A percentile compares a stretch with the other conserved stretches of the same genome.
Evolutionary conservation across 2,797 vertebrate species (phyloP).

Genomic region (Falco columbarius): DNA sequence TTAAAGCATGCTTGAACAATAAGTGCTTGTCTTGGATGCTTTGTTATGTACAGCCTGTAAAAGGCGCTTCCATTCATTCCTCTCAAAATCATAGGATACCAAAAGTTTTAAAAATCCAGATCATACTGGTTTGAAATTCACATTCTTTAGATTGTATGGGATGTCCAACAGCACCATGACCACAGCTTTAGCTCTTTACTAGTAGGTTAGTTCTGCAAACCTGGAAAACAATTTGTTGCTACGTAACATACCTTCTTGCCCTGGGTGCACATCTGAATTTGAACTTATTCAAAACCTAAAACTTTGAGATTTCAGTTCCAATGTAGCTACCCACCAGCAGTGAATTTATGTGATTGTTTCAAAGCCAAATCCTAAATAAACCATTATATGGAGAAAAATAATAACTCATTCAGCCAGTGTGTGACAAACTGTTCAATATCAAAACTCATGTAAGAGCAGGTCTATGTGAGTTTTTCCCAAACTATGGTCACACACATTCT

Average conservation of each 20-base stretch:
- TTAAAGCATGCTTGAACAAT: not conserved
- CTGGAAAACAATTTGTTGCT: not conserved
- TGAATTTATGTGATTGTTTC: not conserved
- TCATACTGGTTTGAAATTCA: not conserved
- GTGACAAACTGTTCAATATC: not conserved
- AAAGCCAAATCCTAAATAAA: not conserved
- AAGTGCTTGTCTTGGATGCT: not conserved
- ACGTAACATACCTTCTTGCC: not conserved
- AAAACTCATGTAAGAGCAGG: not conserved
- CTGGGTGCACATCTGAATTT: not conserved
- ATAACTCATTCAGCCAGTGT: not conserved
- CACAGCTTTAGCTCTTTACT: not conserved
- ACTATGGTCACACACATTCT: not conserved
- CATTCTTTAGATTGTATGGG: not conserved
- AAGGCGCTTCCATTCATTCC: not conserved
- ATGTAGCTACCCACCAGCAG: not conserved
- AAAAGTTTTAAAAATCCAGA: not conserved
- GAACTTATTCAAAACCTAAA: not conserved
- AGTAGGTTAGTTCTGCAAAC: not conserved
- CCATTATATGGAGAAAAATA: not conserved
- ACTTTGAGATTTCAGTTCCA: not conserved
- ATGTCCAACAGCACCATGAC: not conserved
- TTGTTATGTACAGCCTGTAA: not conserved
- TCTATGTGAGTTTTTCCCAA: not conserved
- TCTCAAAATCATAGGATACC: not conserved